phyloP scores from a whole-genome alignment of 2,888 invertebrate genomes.

The Diaprepes abbreviatus region DNA sequence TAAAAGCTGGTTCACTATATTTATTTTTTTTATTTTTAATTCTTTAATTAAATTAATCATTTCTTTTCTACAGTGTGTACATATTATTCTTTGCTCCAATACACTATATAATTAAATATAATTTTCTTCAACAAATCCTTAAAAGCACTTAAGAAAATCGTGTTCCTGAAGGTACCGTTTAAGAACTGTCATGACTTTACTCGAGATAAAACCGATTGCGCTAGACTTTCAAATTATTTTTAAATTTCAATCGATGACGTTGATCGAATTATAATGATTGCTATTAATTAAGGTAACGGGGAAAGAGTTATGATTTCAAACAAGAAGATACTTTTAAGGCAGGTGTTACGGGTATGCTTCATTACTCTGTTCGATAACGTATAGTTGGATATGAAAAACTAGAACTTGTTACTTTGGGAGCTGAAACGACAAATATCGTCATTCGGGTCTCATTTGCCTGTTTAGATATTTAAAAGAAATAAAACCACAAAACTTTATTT shows the following conservation, averaged over 20 bases:
- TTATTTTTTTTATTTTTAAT: too few species aligned
- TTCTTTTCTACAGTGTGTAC: too few species aligned
- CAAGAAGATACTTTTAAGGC: constrained; percentile 24
- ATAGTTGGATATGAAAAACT: not conserved
- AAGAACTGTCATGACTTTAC: constrained; percentile 32
- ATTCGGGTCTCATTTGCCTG: too few species aligned
- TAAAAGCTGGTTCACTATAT: too few species aligned
- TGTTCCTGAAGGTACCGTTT: constrained; percentile 20
- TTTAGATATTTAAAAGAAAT: too few species aligned
- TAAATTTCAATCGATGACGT: constrained; percentile 25
- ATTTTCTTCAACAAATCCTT: constrained; percentile 12
- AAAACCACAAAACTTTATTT: too few species aligned
- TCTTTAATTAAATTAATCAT: too few species aligned
- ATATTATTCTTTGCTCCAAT: too few species aligned
- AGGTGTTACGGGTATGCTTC: constrained; percentile 31
- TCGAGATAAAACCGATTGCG: constrained; percentile 30
- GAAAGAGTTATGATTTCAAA: constrained; percentile 21
- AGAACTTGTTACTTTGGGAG: too few species aligned
- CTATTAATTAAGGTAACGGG: constrained; percentile 43
- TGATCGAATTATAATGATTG: constrained; percentile 41
- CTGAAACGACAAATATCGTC: too few species aligned
- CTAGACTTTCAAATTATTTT: constrained; percentile 35
- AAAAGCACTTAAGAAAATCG: constrained; percentile 13
- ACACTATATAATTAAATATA: not conserved
- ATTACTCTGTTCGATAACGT: constrained; percentile 11